Percentiles rank a stretch among this genome's conserved stretches.
Evolutionary conservation across 2,797 vertebrate species (phyloP).

Genomic region (Acridotheres tristis): DNA sequence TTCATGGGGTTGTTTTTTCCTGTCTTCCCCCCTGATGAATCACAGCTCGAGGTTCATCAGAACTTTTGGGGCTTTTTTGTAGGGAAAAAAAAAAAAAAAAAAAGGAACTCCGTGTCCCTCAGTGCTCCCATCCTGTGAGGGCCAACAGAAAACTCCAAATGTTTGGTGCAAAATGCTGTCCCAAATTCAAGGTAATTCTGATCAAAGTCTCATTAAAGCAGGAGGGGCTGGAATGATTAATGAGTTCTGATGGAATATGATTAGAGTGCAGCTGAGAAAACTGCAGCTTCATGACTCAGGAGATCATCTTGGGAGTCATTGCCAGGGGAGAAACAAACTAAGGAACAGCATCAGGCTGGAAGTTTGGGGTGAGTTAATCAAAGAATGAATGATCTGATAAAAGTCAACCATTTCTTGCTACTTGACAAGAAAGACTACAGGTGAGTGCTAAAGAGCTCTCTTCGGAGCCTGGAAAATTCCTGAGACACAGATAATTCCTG

Average conservation of each 20-base stretch:
- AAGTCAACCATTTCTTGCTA: slow-evolving; percentile 34
- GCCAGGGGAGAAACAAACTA: neutral
- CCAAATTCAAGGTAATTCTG: neutral
- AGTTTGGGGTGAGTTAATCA: slow-evolving; percentile 42
- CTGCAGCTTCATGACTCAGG: slow-evolving; percentile 28
- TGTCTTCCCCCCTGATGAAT: neutral
- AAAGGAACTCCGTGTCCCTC: neutral
- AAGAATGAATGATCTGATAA: neutral
- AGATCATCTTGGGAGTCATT: neutral
- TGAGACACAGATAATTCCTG: neutral
- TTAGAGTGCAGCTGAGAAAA: slow-evolving; percentile 5
- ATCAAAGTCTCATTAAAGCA: neutral
- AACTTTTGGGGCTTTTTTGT: neutral
- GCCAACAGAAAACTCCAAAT: neutral
- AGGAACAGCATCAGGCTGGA: neutral
- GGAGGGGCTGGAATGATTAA: slow-evolving; percentile 23
- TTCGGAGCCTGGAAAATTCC: neutral
- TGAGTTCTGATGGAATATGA: neutral
- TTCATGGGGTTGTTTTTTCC: neutral
- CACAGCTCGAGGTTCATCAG: neutral
- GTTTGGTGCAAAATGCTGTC: neutral
- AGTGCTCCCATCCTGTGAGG: neutral
- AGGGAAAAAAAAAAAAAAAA: neutral
- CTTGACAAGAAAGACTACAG: neutral
- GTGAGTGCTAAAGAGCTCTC: neutral